Conservation (phyloP, 2,113 vertebrate species). For the Bubalus kerabau region DNA sequence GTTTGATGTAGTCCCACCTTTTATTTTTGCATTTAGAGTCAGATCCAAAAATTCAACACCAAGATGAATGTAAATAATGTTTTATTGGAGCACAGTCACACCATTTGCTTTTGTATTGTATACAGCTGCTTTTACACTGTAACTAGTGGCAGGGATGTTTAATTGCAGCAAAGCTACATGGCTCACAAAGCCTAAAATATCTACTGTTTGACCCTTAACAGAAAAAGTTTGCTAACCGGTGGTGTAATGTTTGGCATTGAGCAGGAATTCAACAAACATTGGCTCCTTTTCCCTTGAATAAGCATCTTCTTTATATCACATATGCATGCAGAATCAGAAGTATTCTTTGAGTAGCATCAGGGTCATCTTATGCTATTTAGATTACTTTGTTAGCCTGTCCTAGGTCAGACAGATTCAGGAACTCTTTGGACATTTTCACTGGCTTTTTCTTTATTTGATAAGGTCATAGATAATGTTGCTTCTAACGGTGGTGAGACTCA, state of each 20-base stretch:
- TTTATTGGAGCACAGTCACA: neutral
- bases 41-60: neutral
- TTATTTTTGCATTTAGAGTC: neutral
- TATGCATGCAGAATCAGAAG: slow-evolving; percentile 41
- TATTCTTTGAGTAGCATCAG: slow-evolving; percentile 43
- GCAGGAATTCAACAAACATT: slow-evolving; percentile 55
- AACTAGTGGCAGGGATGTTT: neutral
- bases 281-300: slow-evolving; percentile 42
- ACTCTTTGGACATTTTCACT: slow-evolving; percentile 53
- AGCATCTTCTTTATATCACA: slow-evolving; percentile 52
- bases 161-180: neutral
- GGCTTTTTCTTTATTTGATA: slow-evolving; percentile 60
- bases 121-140: neutral
- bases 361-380: slow-evolving; percentile 65
- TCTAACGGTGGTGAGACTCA: slow-evolving; percentile 48
- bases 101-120: neutral
- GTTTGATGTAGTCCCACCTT: neutral
- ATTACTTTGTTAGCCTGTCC: slow-evolving; percentile 54
- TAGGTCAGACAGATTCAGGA: slow-evolving; percentile 37
- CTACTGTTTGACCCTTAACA: neutral
- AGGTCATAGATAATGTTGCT: slow-evolving; percentile 68
- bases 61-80: neutral
- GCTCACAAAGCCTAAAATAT: slow-evolving; percentile 20
- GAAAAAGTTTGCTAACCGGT: slow-evolving; percentile 30
- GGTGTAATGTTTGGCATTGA: slow-evolving; percentile 50